phyloP scores from a whole-genome alignment of 2,113 vertebrate species.

The Cariama cristata region DNA sequence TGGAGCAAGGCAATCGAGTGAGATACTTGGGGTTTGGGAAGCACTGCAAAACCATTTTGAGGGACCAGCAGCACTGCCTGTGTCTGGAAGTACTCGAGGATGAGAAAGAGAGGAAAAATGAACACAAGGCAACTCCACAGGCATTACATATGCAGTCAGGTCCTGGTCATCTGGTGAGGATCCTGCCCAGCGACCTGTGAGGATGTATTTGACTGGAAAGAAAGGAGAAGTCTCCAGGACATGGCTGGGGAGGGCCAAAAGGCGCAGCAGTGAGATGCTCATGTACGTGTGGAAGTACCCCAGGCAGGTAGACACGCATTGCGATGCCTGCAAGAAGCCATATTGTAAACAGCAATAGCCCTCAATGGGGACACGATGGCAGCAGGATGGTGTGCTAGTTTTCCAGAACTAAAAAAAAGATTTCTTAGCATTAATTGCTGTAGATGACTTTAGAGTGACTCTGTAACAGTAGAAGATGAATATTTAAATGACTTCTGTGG shows the following conservation, averaged over 20 bases:
- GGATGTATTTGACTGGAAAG: not conserved
- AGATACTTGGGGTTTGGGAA: not conserved
- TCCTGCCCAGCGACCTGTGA: not conserved
- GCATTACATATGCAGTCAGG: not conserved
- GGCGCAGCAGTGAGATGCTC: not conserved
- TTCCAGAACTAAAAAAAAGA: not conserved
- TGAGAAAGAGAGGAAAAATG: not conserved
- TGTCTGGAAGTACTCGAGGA: not conserved
- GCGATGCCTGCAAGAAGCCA: rapidly evolving
- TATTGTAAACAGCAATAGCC: not conserved
- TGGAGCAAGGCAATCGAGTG: not conserved
- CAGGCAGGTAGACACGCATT: not conserved
- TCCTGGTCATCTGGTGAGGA: not conserved
- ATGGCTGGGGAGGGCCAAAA: not conserved
- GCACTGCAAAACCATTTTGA: not conserved
- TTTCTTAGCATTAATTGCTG: not conserved
- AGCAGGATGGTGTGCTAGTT: not conserved
- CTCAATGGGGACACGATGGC: not conserved
- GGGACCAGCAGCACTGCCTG: not conserved
- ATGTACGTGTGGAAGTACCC: rapidly evolving
- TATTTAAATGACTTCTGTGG: not conserved
- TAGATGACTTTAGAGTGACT: not conserved
- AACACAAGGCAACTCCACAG: rapidly evolving
- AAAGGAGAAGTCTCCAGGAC: not conserved
- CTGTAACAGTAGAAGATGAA: not conserved